These are phyloP conservation scores for Limnephilus rhombicus DNA, from an alignment of 2,888 invertebrate genomes.

Conservation along the genomic window DNA sequence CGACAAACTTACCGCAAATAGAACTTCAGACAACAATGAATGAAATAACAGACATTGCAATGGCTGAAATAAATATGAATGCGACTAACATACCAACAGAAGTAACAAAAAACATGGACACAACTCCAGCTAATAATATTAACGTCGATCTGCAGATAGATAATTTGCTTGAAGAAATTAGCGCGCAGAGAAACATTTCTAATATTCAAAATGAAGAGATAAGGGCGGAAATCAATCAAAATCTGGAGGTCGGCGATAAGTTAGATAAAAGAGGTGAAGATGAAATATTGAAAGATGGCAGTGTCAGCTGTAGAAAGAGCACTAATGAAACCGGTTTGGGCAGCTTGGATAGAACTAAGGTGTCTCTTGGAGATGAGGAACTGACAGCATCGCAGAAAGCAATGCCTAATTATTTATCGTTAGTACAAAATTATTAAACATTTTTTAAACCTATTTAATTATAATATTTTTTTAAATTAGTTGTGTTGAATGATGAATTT, in stretches of 20 bases:
- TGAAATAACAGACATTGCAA: neutral
- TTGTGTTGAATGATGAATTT: neutral
- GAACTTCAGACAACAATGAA: neutral
- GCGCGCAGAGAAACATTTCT: neutral
- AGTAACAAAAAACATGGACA: neutral
- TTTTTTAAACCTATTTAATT: neutral
- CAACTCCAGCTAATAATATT: neutral
- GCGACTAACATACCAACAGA: neutral
- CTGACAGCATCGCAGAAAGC: neutral
- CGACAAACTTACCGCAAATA: neutral
- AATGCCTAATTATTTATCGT: neutral
- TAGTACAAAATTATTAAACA: neutral
- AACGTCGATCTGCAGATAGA: neutral
- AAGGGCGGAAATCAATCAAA: neutral
- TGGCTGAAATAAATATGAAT: neutral
- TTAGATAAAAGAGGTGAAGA: neutral
- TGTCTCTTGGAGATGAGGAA: slow-evolving; percentile 21
- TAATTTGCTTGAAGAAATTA: neutral
- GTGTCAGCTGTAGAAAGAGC: neutral
- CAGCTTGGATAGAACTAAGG: slow-evolving; percentile 13
- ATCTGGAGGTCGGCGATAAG: neutral
- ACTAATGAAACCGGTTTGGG: slow-evolving; percentile 24
- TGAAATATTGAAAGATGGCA: neutral
- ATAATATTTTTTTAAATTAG: neutral
- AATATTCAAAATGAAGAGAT: slow-evolving; percentile 20